phyloP scores from a whole-genome alignment of 2,113 vertebrate species.

The Mastomys natalensis region DNA sequence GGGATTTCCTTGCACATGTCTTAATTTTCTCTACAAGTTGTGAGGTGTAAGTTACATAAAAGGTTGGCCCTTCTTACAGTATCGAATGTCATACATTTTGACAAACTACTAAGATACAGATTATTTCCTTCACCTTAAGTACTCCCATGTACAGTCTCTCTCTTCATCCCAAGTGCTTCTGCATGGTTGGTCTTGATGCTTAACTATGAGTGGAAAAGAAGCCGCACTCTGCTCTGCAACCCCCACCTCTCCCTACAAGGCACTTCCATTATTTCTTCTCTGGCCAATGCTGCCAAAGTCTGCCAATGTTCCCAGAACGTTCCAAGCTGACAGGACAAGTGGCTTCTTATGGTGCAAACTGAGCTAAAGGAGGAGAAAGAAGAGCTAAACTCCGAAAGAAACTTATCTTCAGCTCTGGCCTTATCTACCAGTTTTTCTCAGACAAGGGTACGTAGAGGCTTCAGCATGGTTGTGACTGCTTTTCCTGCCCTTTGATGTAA shows the following conservation, averaged over 20 bases:
- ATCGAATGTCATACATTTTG: neutral
- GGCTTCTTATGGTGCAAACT: neutral
- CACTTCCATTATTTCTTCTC: neutral
- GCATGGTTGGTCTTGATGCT: neutral
- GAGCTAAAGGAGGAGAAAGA: neutral
- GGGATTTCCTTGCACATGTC: neutral
- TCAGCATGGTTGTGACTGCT: neutral
- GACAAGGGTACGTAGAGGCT: neutral
- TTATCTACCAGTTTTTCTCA: neutral
- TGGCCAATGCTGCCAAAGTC: neutral
- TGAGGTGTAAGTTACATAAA: neutral
- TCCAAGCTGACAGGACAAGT: neutral
- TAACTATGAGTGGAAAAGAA: neutral
- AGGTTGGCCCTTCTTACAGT: neutral
- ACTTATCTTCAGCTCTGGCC: neutral
- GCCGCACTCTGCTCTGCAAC: too few relatives aligned
- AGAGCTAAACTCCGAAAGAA: neutral
- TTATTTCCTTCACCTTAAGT: neutral
- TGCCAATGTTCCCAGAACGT: neutral
- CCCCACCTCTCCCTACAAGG: neutral
- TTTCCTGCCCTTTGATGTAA: neutral
- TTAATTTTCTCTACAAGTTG: neutral
- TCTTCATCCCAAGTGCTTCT: neutral
- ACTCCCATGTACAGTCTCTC: too few relatives aligned
- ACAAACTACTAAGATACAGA: neutral